Base-by-base conservation (phyloP, 2,888 invertebrate species). In the Lasioglossum zephyrum region DNA sequence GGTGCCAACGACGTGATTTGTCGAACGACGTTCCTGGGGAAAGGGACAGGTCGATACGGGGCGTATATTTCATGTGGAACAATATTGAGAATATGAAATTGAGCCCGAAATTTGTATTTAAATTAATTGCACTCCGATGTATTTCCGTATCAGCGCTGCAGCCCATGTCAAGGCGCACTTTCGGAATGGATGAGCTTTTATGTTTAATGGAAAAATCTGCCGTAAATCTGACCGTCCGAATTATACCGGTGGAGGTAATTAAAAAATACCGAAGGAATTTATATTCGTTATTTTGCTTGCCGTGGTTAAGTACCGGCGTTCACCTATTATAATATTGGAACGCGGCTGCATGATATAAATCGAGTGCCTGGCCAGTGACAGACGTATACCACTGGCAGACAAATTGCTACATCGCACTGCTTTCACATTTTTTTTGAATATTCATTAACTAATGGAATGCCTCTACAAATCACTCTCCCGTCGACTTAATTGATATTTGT, bases 181-280 rank as follows among this genome's bases (percentile, higher is more conserved):
- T 84, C 47, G 57, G 76, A 84, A 85, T 79, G 84, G 66, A 85
- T 73, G 84, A 85, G 79, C 76, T 84, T 79, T 49, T 72, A 73
- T 66, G 76, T 76, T 73, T 77, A 57, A 49, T 70, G 72, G 63
- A 44, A 73, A 82, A 82, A 79, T 22, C 39, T n/a, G 47, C 44
- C 74, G 72, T 84, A 79, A 84, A 84, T 85, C 41, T 26, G 8
- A 26, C 49, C 66, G 31, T 73, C 36, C 39, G 26, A 18, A 60
- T 76, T 79, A 84, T 47, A 49, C 47, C 44, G 31, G 4, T 6
- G 49, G 49, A 4, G 76, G 57, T 66, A 73, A 79, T 84, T 76
- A 83, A 75, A 84, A 83, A 74, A 70, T 63, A 53, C 26, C 39
- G 47, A 39, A 63, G 60, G 41, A 77, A 80, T 85, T 80, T 85